Base-by-base conservation (phyloP, 2,888 invertebrate genomes). In the Acanthosepion esculentum region DNA sequence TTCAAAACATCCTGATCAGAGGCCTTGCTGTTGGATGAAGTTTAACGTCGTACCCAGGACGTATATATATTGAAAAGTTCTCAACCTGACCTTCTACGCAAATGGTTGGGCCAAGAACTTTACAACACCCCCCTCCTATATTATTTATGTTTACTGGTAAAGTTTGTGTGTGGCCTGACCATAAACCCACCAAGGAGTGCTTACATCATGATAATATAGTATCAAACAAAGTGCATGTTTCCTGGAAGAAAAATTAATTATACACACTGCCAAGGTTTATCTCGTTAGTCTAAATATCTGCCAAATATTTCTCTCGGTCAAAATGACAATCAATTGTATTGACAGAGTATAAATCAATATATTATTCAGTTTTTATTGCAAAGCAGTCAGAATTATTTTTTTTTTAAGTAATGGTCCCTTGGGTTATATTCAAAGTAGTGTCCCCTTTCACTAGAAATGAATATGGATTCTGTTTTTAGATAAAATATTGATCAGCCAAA, bases 371-470 rank as follows among this genome's bases (percentile, higher is more conserved):
- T 78, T 78, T n/a, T 78, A 10, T 78, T 33, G n/a, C n/a, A 12
- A 15, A 15, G n/a, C n/a, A 78, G 78, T 78, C 78, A n/a, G 78
- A 78, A n/a, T 78, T 78, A 41, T 78, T 78, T 78, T 64, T 29
- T 78, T 78, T 78, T 78, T n/a, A 78, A 78, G 78, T 78, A 78
- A 78, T 78, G 33, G 78, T 78, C 78, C 78, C 78, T 78, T 78
- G n/a, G 78, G 78, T 78, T 78, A 78, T 78, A 78, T 78, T 78
- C 78, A 78, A 78, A 78, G 78, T 78, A 78, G 78, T 78, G 78
- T 78, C 78, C 78, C 78, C 78, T 78, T 78, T 78, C 78, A 78
- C 78, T n/a, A n/a, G 78, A 78, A 78, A 78, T 78, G 78, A 78
- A 78, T 78, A 78, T 78, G 78, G 78, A 78, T 78, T 78, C n/a